phyloP scores from a whole-genome alignment of 2,888 invertebrate species.

The Philereme vetulata region DNA sequence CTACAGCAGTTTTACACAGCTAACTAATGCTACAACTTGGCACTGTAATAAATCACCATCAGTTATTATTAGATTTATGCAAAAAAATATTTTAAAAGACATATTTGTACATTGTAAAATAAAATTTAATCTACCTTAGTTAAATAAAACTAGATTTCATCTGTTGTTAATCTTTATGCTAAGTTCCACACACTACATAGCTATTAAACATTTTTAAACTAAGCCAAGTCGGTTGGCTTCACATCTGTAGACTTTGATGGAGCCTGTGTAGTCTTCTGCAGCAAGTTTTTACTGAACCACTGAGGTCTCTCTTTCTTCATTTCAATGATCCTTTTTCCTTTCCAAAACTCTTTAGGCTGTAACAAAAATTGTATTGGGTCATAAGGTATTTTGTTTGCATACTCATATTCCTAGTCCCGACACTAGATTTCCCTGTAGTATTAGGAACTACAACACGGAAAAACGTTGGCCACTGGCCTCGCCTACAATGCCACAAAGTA shows the following conservation, averaged over 20 bases:
- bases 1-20: no score
- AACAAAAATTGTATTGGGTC: constrained; percentile 35
- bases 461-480: no score
- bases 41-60: no score
- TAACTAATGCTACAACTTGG: no score
- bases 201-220: constrained; percentile 40
- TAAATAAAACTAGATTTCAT: no score
- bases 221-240: constrained; percentile 89
- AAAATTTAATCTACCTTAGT: no score
- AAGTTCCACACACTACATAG: not conserved
- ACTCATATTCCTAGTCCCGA: not conserved
- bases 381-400: not conserved
- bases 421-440: no score
- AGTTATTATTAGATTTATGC: no score
- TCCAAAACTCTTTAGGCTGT: constrained; percentile 83
- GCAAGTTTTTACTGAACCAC: constrained; percentile 94
- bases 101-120: no score
- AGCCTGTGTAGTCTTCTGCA: constrained; percentile 90
- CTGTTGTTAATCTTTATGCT: not conserved
- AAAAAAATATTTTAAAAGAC: no score
- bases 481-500: no score
- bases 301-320: constrained; percentile 92
- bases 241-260: constrained; percentile 88
- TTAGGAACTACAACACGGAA: no score
- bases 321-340: constrained; percentile 92